Conservation (phyloP, 2,797 vertebrate genomes). For the Lophotriccus pileatus region DNA sequence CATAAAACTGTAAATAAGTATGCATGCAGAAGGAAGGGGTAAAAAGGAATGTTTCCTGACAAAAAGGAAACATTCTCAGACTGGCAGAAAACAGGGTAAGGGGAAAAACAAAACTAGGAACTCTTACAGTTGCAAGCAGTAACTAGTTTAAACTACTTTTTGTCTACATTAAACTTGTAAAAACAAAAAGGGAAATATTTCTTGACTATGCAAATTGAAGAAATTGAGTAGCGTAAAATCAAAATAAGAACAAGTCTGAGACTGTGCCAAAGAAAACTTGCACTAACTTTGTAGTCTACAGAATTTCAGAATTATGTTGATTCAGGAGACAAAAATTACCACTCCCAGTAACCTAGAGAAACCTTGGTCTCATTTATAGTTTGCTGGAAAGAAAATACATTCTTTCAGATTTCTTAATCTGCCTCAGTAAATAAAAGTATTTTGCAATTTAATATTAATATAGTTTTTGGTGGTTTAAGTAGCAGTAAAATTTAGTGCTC, state of each 20-base stretch:
- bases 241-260: slow-evolving; percentile 39
- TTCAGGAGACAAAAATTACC: slow-evolving; percentile 34
- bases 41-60: too few species aligned
- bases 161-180: not conserved
- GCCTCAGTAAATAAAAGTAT: not conserved
- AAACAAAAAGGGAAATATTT: slow-evolving; percentile 28
- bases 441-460: not conserved
- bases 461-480: not conserved
- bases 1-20: not conserved
- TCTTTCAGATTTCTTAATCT: slow-evolving; percentile 31
- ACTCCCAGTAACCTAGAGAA: slow-evolving; percentile 33
- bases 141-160: not conserved
- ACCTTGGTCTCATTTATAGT: slow-evolving; percentile 3
- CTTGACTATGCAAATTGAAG: slow-evolving; percentile 44
- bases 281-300: slow-evolving; percentile 10
- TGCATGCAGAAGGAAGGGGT: not conserved
- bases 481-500: not conserved
- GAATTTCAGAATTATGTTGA: slow-evolving; percentile 42
- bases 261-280: slow-evolving; percentile 20
- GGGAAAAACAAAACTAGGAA: not conserved
- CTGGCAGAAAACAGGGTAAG: not conserved
- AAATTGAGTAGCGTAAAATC: not conserved
- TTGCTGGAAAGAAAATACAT: slow-evolving; percentile 24
- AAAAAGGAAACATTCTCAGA: not conserved
- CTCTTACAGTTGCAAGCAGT: not conserved